Percentiles rank a stretch among this genome's conserved stretches.
Conservation (phyloP, 2,113 vertebrate genomes). For the Lagopus muta region DNA sequence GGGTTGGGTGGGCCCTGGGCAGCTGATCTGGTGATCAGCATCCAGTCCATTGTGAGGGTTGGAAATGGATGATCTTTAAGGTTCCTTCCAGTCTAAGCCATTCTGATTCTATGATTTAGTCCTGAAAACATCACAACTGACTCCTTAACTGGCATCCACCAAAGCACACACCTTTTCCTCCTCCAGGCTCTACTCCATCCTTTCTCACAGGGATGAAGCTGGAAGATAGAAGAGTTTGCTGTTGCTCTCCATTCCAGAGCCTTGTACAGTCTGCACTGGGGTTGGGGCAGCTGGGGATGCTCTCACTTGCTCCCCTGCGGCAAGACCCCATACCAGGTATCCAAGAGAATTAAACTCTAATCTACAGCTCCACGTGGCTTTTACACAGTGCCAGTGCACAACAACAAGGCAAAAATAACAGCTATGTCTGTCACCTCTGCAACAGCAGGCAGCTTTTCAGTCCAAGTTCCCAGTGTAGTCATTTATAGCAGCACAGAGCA, state of each 20-base stretch:
- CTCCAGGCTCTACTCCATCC: neutral
- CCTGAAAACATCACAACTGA: neutral
- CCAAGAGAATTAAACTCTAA: neutral
- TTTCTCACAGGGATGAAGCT: neutral
- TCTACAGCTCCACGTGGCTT: neutral
- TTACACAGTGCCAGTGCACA: neutral
- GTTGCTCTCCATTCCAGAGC: neutral
- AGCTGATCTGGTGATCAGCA: too few species aligned
- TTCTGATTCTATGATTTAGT: neutral
- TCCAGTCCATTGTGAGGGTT: too few species aligned
- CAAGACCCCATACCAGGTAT: neutral
- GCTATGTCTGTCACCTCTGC: slow-evolving; percentile 5
- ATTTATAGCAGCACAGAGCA: slow-evolving; percentile 25
- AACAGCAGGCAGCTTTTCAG: slow-evolving; percentile 23
- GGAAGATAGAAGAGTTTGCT: neutral
- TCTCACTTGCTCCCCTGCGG: neutral
- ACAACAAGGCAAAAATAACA: slow-evolving; percentile 31
- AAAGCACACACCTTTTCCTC: neutral
- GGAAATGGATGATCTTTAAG: too few species aligned
- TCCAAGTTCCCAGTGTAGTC: neutral
- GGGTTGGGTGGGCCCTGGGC: too few species aligned
- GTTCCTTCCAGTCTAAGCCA: too few species aligned
- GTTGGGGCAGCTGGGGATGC: neutral
- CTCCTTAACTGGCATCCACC: neutral
- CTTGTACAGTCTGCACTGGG: neutral